Base-by-base conservation (phyloP, 64 coral and sea anemone genomes). In the Actinia tenebrosa region DNA sequence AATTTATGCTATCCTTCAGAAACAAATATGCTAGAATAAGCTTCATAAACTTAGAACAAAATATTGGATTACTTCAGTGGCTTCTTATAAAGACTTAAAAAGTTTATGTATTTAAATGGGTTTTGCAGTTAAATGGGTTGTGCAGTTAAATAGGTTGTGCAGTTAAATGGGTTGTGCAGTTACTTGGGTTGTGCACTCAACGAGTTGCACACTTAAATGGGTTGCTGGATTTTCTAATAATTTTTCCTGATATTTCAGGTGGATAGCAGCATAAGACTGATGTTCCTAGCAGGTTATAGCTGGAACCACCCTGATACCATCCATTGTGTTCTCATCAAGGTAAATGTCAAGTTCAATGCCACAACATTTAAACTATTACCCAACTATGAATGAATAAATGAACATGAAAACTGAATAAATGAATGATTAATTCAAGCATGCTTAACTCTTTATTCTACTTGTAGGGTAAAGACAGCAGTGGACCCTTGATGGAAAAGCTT, bases 301-400 rank as follows among this genome's bases (percentile, higher is more conserved):
- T 71, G 72, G 54, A 82, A 22, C 5, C 26, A 87, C 23, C 30
- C 85, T 68, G 84, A 89, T 18, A 85, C 88, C 13, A 83, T 96
- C 22, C 94, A 96, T 64, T 96, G 94, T 64, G 47, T 93, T 63
- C 88, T 96, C 84, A 79, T 96, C 3, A 96, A 93, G 94, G 94
- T 96, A 88, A 15, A 16, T 64, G 62, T 63, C 4, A 43, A 86
- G 5, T 60, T 83, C n/a, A n/a, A n/a, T 66, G 19, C 10, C n/a
- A 23, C 19, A 66, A 1, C 5, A 13, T 66, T 66, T 7, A 66
- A 66, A n/a, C 0, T n/a, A 66, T 66, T 23, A n/a, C 2, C 15
- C n/a, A n/a, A 66, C n/a, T 20, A 66, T 66, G 30, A 37, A 37
- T 37, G 30, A 37, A 37, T 37, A 16, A 64, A 64, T 64, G 16